Conservation (phyloP, 2,888 invertebrate genomes). For the Luffia ferchaultella region DNA sequence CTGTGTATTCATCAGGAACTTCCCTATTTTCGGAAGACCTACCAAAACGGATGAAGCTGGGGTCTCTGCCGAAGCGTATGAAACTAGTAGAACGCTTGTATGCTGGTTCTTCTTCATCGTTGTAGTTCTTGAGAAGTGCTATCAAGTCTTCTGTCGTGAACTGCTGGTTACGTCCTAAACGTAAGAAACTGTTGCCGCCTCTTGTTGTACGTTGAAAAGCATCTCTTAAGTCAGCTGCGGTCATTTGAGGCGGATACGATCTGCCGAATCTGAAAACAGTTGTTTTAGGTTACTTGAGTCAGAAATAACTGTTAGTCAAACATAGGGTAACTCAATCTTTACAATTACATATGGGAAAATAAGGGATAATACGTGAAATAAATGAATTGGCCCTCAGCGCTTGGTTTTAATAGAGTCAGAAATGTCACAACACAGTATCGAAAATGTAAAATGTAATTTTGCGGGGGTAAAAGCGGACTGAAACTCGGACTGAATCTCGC, state of each 20-base stretch:
- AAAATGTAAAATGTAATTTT: no score
- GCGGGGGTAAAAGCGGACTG: no score
- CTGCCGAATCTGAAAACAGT: slow-evolving; percentile 39
- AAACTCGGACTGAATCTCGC: no score
- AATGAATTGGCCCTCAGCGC: no score
- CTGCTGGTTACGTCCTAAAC: slow-evolving; percentile 49
- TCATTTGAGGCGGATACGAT: slow-evolving; percentile 45
- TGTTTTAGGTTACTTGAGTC: no score
- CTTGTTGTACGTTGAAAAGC: slow-evolving; percentile 19
- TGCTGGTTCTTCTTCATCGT: slow-evolving; percentile 30
- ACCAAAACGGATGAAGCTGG: slow-evolving; percentile 58
- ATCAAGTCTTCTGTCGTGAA: slow-evolving; percentile 45
- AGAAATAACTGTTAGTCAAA: no score
- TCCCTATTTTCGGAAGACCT: slow-evolving; percentile 23
- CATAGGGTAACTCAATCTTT: no score
- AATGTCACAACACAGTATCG: no score
- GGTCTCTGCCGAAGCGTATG: slow-evolving; percentile 46
- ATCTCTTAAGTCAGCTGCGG: slow-evolving; percentile 46
- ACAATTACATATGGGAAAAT: no score
- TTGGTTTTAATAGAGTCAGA: no score
- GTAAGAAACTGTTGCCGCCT: slow-evolving; percentile 44
- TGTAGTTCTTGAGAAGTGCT: slow-evolving; percentile 39
- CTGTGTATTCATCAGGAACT: slow-evolving; percentile 18
- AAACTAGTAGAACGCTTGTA: slow-evolving; percentile 41
- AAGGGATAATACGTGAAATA: no score